Conservation (phyloP, 2,888 invertebrate species). For the Ennomos fuscantarius region DNA sequence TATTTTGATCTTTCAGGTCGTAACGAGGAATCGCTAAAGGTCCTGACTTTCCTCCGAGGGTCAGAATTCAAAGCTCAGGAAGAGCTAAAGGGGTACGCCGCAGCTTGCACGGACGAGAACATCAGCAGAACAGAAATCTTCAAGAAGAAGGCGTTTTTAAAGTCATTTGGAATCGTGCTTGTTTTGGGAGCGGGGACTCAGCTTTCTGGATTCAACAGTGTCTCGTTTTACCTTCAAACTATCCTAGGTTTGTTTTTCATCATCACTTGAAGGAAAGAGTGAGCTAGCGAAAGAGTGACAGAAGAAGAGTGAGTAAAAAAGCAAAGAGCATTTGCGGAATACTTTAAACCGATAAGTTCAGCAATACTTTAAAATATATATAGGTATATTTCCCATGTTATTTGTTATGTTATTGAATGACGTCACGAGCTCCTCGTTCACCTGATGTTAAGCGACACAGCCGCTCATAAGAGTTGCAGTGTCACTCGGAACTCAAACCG, state of each 20-base stretch:
- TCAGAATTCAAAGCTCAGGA: constrained; percentile 52
- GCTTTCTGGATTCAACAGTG: constrained; percentile 59
- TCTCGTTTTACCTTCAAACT: constrained; percentile 64
- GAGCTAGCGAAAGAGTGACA: no score
- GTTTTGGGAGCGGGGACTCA: constrained; percentile 38
- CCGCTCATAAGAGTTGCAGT: no score
- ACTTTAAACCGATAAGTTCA: no score
- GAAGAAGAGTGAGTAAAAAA: no score
- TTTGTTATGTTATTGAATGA: no score
- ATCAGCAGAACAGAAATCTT: constrained; percentile 38
- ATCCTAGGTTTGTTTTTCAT: constrained; percentile 42
- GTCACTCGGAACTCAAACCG: no score
- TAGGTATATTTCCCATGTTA: no score
- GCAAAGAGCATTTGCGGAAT: no score
- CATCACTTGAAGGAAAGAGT: no score
- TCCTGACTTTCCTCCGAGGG: constrained; percentile 55
- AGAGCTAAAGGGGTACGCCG: constrained; percentile 59
- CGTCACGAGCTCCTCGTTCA: no score
- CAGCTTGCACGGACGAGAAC: constrained; percentile 19
- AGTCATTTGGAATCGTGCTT: constrained; percentile 45
- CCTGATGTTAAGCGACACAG: no score
- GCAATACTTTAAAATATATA: no score
- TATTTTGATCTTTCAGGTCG: constrained; percentile 45
- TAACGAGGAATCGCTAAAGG: constrained; percentile 51
- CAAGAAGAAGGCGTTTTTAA: constrained; percentile 47